A percentile compares a stretch with the other conserved stretches of the same genome.
Conservation (phyloP, 2,797 vertebrate species). For the Falco columbarius region DNA sequence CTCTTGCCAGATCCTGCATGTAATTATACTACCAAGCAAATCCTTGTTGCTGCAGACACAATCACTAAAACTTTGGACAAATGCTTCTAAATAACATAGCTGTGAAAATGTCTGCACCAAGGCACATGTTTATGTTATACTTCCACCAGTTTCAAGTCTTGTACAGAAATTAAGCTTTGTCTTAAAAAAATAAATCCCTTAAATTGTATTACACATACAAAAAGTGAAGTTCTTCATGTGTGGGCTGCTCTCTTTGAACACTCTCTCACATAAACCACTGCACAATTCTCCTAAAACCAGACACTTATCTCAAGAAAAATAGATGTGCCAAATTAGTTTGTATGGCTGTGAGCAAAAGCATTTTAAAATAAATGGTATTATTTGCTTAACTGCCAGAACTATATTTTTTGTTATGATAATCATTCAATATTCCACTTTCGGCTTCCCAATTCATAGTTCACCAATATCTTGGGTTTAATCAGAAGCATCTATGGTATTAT, state of each 20-base stretch:
- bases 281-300: slow-evolving; percentile 25
- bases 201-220: background rate
- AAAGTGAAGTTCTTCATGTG: background rate
- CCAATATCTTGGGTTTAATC: background rate
- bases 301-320: background rate
- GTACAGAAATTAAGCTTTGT: background rate
- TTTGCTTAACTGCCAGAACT: background rate
- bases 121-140: background rate
- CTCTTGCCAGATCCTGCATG: background rate
- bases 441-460: background rate
- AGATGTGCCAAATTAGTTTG: background rate
- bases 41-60: background rate
- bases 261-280: background rate
- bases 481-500: background rate
- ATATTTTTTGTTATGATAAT: background rate
- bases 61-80: background rate
- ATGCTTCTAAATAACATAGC: background rate
- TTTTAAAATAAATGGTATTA: background rate
- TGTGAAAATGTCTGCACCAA: background rate
- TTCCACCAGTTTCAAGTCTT: background rate
- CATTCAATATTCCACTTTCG: background rate
- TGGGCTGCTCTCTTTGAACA: slow-evolving; percentile 22
- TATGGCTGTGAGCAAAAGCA: background rate
- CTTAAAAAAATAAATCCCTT: background rate
- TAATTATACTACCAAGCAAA: background rate